Conservation (phyloP, 2,888 invertebrate genomes). For the Stenodema calcarata region DNA sequence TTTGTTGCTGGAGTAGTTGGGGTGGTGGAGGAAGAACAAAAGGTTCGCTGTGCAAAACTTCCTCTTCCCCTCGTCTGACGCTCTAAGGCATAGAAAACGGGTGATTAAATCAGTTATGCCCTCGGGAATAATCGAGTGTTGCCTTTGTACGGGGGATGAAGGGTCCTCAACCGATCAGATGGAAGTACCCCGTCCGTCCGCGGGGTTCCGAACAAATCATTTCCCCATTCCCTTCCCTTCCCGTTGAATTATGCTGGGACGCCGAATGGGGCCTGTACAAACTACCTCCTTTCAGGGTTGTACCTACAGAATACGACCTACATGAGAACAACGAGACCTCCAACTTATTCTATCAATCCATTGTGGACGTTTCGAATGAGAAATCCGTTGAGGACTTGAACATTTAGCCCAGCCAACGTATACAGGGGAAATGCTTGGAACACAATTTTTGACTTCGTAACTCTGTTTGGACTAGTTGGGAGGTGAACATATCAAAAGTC, state of each 20-base stretch:
- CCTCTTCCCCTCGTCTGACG: background rate
- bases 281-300: too few relatives aligned
- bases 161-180: background rate
- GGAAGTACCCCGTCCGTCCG: background rate
- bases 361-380: background rate
- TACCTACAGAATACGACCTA: background rate
- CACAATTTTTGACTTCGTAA: too few relatives aligned
- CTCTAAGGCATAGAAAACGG: background rate
- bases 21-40: background rate
- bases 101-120: slow-evolving; percentile 2
- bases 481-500: too few relatives aligned
- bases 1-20: background rate
- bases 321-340: background rate
- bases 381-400: too few relatives aligned
- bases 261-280: background rate
- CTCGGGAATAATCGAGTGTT: background rate
- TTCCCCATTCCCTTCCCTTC: background rate
- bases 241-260: background rate
- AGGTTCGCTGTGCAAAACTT: background rate
- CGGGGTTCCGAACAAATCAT: background rate
- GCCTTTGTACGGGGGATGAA: background rate
- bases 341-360: background rate
- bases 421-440: too few relatives aligned
- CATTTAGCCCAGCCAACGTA: too few relatives aligned
- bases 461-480: too few relatives aligned